Evolutionary conservation across 2,888 invertebrate genomes (phyloP), one percentile per base, ranked within the genome.

Genomic region (Lepidonotus clava): DNA sequence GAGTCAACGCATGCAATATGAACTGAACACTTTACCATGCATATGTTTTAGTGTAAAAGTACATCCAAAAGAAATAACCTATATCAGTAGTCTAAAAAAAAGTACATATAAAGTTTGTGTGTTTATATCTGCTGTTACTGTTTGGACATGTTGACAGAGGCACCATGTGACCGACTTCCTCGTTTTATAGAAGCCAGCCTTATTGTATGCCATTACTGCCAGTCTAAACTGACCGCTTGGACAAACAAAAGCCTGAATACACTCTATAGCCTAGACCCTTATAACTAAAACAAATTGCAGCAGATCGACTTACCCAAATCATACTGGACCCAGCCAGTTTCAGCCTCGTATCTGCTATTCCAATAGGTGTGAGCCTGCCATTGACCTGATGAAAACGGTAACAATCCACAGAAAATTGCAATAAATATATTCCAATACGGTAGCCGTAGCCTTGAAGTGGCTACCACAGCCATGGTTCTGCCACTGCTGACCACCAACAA

Each of bases 361-460:
- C 76, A 76, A 38, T 76, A 76, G 24, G 21, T 76, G n/a, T 76
- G 76, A 18, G 76, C 76, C 40, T 76, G 76, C 76, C 76, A 76
- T 76, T 76, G 76, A 28, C 36, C 61, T 6, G 6, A 61, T 28
- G 28, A 61, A 11, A 24, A 11, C 11, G 4, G 4, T 32, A 61
- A 11, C 11, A 61, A 61, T 28, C 61, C 11, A 61, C 24, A 18
- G 24, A 28, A 61, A 28, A 28, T 61, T 14, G 28, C 61, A 61
- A 28, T n/a, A n/a, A n/a, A n/a, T n/a, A 4, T 1, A 24, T 28
- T 32, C 24, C 1, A 61, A 18, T 24, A 61, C 61, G 61, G 61
- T 61, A 32, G 28, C 2, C 61, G n/a, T n/a, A n/a, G n/a, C n/a
- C n/a, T n/a, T n/a, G n/a, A n/a, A n/a, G n/a, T n/a, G n/a, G n/a